Conservation (phyloP, 2,113 vertebrate genomes). For the Aythya baeri region DNA sequence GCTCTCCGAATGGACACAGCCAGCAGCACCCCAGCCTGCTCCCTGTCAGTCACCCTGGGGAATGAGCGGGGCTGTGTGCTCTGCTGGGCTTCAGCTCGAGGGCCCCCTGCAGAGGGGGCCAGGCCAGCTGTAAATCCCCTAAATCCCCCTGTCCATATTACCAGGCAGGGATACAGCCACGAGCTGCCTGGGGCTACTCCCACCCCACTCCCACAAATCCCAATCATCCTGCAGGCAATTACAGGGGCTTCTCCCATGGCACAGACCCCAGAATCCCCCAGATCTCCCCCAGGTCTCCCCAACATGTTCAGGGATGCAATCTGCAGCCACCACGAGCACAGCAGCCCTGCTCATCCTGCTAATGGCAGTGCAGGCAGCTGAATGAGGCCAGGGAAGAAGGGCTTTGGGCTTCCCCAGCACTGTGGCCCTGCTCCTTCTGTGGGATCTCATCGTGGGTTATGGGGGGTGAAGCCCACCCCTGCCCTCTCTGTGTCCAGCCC, state of each 20-base stretch:
- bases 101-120: background rate
- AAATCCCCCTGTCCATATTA: slow-evolving; percentile 38
- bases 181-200: background rate
- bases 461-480: background rate
- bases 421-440: rapidly evolving
- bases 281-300: background rate
- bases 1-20: background rate
- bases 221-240: slow-evolving; percentile 33
- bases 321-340: rapidly evolving
- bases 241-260: slow-evolving; percentile 36
- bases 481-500: background rate
- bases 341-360: slow-evolving; percentile 33
- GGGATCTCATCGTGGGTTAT: rapidly evolving
- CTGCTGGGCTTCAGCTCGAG: background rate
- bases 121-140: slow-evolving; percentile 39
- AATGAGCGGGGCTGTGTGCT: background rate
- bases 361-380: background rate
- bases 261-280: background rate
- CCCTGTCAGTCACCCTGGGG: background rate
- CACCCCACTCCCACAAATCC: slow-evolving; percentile 26
- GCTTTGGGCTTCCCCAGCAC: background rate
- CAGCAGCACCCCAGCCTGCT: background rate
- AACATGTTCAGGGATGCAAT: background rate
- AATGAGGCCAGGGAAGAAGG: background rate
- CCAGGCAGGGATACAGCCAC: background rate